These are phyloP conservation scores for Phoenoteleia sp. DNA, from an alignment of 2,888 invertebrate species.

Conservation along the genomic window DNA sequence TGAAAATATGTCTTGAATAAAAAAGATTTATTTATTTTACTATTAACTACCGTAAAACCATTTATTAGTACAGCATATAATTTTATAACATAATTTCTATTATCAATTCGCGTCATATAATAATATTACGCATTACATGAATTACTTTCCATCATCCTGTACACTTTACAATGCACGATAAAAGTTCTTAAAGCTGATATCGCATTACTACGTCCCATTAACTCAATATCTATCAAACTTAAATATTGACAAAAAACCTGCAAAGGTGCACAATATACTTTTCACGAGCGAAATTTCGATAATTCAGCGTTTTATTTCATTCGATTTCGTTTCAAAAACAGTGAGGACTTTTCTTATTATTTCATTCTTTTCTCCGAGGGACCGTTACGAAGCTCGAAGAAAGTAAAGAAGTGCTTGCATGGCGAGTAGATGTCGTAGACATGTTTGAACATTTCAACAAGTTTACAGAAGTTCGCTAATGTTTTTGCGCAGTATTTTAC, in stretches of 20 bases:
- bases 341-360: conserved; percentile 37
- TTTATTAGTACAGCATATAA: too few species aligned
- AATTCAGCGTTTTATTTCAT: background rate
- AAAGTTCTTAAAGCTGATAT: too few species aligned
- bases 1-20: too few species aligned
- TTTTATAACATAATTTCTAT: too few species aligned
- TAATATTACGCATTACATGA: too few species aligned
- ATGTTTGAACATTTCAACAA: conserved; percentile 45
- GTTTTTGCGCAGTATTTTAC: conserved; percentile 44
- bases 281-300: background rate
- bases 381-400: conserved; percentile 32
- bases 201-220: too few species aligned
- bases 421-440: conserved; percentile 42
- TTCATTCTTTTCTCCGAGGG: conserved; percentile 2
- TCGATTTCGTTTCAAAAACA: background rate
- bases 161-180: too few species aligned
- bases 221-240: background rate
- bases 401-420: conserved; percentile 45
- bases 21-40: too few species aligned
- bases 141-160: too few species aligned
- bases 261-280: background rate
- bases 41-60: too few species aligned
- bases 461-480: conserved; percentile 37
- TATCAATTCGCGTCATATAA: too few species aligned
- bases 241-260: background rate